These are phyloP conservation scores for Saccopteryx leptura DNA, from an alignment of 2,113 vertebrate species.

Conservation along the genomic window DNA sequence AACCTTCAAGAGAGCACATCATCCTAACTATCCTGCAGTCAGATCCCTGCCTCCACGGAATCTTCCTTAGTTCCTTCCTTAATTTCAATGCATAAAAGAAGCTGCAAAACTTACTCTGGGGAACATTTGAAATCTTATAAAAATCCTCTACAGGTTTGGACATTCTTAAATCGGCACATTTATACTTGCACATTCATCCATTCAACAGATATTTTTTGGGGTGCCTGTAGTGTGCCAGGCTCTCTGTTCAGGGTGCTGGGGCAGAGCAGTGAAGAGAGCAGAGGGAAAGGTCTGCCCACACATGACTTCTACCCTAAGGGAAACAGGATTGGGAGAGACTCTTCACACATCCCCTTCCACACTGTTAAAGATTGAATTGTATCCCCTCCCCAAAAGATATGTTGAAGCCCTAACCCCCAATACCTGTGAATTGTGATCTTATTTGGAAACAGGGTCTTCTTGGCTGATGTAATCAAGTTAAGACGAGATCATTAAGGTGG, in stretches of 20 bases:
- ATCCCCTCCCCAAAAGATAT: background rate
- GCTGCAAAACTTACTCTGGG: background rate
- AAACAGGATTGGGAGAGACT: background rate
- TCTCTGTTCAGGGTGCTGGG: background rate
- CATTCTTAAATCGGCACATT: background rate
- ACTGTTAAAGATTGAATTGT: background rate
- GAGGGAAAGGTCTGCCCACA: fast-evolving
- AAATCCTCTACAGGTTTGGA: background rate
- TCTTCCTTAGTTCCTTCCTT: background rate
- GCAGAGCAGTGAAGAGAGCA: background rate
- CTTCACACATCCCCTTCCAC: background rate
- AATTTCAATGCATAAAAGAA: background rate
- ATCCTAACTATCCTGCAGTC: background rate
- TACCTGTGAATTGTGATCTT: background rate
- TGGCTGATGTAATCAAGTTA: background rate
- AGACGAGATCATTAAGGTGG: background rate
- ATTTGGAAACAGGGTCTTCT: background rate
- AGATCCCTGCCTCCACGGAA: background rate
- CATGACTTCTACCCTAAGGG: background rate
- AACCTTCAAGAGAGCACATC: background rate
- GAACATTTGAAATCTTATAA: background rate
- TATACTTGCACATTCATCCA: background rate
- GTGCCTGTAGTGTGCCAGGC: background rate
- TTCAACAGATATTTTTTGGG: background rate
- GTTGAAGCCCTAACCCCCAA: background rate